Conservation (phyloP, 2,888 invertebrate species). For the Hypercompe scribonia region DNA sequence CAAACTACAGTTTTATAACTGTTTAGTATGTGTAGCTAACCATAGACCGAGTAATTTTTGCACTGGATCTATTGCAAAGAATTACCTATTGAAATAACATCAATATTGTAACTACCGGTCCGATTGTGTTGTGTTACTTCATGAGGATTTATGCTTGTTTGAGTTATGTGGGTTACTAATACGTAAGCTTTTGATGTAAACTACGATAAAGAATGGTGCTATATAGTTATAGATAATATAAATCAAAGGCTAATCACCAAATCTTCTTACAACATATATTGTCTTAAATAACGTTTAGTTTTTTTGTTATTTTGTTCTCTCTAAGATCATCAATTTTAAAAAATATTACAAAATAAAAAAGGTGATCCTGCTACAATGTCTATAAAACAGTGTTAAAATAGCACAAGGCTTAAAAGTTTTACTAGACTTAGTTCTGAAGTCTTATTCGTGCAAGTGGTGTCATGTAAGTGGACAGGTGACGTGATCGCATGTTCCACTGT, state of each 20-base stretch:
- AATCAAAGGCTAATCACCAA: not conserved
- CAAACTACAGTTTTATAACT: conserved; percentile 39
- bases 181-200: not conserved
- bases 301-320: not conserved
- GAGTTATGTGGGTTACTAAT: not conserved
- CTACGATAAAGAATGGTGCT: not conserved
- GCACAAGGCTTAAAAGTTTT: not conserved
- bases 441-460: conserved; percentile 4
- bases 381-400: not conserved
- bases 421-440: conserved; percentile 2
- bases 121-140: not conserved
- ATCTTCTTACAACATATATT: too few species aligned
- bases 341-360: not conserved
- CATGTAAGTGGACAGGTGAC: not conserved
- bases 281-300: too few species aligned
- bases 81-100: conserved; percentile 1
- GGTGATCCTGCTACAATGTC: not conserved
- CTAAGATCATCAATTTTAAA: not conserved
- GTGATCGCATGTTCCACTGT: not conserved
- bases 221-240: not conserved
- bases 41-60: not conserved
- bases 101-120: not conserved
- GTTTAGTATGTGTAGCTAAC: conserved; percentile 11
- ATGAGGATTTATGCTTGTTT: not conserved
- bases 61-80: not conserved